Conservation (phyloP, 2,888 invertebrate species). For the Stenodera caucasica region DNA sequence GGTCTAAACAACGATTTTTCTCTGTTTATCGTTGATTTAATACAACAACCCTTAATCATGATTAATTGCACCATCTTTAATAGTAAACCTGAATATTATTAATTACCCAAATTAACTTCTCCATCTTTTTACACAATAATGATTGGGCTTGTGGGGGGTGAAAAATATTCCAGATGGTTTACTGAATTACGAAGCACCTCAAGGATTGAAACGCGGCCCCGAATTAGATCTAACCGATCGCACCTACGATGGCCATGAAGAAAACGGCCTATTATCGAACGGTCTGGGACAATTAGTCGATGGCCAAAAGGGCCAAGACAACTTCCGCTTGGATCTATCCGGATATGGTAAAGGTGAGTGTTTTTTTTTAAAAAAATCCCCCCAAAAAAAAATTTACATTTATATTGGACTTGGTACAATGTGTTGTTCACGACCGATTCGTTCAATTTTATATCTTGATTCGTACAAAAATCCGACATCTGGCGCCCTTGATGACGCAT, state of each 20-base stretch:
- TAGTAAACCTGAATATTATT: constrained; percentile 36
- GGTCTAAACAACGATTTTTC: constrained; percentile 24
- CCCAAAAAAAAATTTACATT: constrained; percentile 44
- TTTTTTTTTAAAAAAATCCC: constrained; percentile 3
- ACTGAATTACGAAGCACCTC: constrained; percentile 77
- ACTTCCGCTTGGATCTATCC: constrained; percentile 69
- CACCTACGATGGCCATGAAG: constrained; percentile 75
- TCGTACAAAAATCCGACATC: not conserved
- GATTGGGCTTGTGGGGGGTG: no score
- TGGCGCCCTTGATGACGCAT: constrained; percentile 11
- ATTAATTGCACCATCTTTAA: constrained; percentile 38
- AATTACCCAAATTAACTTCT: constrained; percentile 39
- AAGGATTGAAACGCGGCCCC: constrained; percentile 69
- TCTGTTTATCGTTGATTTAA: constrained; percentile 33
- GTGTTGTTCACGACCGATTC: constrained; percentile 42
- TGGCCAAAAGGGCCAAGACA: constrained; percentile 73
- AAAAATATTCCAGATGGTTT: constrained; percentile 66
- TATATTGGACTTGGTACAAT: constrained; percentile 43
- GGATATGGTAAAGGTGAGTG: constrained; percentile 68
- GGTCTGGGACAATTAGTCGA: constrained; percentile 81
- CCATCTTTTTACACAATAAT: no score
- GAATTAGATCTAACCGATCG: constrained; percentile 78
- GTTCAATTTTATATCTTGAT: constrained; percentile 43
- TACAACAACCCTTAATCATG: constrained; percentile 35
- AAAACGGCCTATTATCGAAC: constrained; percentile 64